Evolutionary conservation across 2,797 vertebrate species (phyloP).

Genomic region (Taeniopygia guttata): DNA sequence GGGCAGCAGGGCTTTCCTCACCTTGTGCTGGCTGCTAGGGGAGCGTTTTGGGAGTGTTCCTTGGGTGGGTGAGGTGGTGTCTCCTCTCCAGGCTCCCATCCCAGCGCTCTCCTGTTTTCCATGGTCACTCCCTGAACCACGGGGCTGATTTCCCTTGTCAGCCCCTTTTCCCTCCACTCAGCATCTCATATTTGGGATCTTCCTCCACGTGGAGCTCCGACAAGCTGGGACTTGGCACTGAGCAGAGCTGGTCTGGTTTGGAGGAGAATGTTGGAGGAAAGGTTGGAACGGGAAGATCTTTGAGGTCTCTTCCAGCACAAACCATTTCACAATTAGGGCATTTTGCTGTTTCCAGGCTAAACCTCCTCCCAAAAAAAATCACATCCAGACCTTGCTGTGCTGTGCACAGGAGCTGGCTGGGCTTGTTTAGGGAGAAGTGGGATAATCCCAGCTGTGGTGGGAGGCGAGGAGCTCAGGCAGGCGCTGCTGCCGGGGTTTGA

Average conservation of each 20-base stretch:
- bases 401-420: not conserved
- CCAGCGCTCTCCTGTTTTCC: not conserved
- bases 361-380: not conserved
- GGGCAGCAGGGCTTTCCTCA: not conserved
- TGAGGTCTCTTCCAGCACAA: not conserved
- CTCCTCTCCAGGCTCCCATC: not conserved
- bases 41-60: fast-evolving
- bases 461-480: not conserved
- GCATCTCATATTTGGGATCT: fast-evolving
- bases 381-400: fast-evolving
- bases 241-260: not conserved
- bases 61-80: fast-evolving
- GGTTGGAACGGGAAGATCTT: fast-evolving
- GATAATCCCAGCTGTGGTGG: not conserved
- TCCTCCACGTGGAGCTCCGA: not conserved
- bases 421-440: not conserved
- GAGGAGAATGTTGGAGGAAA: not conserved
- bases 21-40: not conserved
- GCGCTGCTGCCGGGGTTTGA: conserved; percentile 30
- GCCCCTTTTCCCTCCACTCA: not conserved
- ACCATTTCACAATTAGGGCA: not conserved
- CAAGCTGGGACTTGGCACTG: not conserved
- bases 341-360: not conserved
- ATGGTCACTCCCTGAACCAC: fast-evolving
- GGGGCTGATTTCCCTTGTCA: not conserved